Percentiles rank a stretch among this genome's conserved stretches.
phyloP scores from a whole-genome alignment of 37 sponge, comb jelly and placozoan species.

The Diacarnus erythraeanus region DNA sequence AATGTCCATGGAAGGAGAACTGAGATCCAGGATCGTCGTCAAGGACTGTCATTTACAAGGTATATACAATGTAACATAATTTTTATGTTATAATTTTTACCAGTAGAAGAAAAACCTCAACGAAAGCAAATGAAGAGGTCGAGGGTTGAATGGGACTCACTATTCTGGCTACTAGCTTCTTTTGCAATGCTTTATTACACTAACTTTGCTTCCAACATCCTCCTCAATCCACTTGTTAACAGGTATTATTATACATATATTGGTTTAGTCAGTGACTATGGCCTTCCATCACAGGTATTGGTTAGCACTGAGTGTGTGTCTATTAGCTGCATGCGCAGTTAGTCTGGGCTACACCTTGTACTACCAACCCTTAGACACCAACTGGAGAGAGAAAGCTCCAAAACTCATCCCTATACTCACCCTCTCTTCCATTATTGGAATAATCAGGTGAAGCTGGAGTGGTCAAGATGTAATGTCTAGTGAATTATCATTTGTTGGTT shows the following conservation, averaged over 20 bases:
- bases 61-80: background rate
- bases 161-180: constrained; percentile 46
- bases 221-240: constrained; percentile 24
- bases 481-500: no score
- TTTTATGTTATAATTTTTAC: no score
- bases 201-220: constrained; percentile 47
- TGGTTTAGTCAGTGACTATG: background rate
- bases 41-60: background rate
- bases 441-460: constrained; percentile 24
- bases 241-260: constrained; percentile 18
- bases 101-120: background rate
- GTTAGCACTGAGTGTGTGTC: constrained; percentile 6
- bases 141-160: constrained; percentile 37
- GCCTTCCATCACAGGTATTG: background rate
- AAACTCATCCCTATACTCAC: constrained; percentile 21
- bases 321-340: background rate
- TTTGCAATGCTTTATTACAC: constrained; percentile 45
- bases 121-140: background rate
- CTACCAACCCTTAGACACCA: background rate
- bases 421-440: constrained; percentile 12
- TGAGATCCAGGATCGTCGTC: background rate
- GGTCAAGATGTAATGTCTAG: no score
- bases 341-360: constrained; percentile 15
- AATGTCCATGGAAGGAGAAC: background rate
- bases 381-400: constrained; percentile 20